Conservation (phyloP, 2,113 vertebrate species). For the Bucco capensis region DNA sequence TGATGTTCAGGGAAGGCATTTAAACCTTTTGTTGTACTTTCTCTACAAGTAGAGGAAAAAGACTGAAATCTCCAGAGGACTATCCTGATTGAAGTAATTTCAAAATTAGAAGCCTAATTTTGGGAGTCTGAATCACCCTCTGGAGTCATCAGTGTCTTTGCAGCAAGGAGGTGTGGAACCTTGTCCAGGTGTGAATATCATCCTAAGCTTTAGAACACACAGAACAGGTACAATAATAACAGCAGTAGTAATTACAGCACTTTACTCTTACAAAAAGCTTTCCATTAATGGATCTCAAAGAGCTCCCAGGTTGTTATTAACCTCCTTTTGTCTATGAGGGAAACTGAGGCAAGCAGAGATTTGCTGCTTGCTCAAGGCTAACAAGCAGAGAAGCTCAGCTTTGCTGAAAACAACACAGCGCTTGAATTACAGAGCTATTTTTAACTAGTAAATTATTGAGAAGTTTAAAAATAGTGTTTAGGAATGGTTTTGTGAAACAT, state of each 20-base stretch:
- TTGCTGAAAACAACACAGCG: background rate
- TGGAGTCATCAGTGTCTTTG: background rate
- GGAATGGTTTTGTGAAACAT: background rate
- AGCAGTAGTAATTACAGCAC: background rate
- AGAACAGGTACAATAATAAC: background rate
- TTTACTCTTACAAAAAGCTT: background rate
- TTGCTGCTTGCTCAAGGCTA: background rate
- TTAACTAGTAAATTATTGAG: background rate
- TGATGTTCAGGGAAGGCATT: background rate
- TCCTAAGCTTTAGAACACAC: background rate
- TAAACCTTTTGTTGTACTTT: accelerated
- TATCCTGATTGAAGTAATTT: background rate
- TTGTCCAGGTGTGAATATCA: background rate
- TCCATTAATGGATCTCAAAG: background rate
- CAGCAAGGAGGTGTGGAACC: accelerated
- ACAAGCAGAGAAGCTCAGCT: background rate
- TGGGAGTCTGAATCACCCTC: background rate
- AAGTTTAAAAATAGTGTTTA: background rate
- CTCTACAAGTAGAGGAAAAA: background rate
- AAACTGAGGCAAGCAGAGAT: slow-evolving; percentile 2
- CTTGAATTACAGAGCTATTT: background rate
- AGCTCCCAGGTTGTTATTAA: background rate
- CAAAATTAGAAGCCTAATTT: background rate
- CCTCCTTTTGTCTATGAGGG: background rate
- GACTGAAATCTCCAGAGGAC: background rate